Percentiles rank a stretch among this genome's conserved stretches.
These are phyloP conservation scores for Stenichneumon culpator DNA, from an alignment of 2,888 invertebrate species.

Conservation along the genomic window DNA sequence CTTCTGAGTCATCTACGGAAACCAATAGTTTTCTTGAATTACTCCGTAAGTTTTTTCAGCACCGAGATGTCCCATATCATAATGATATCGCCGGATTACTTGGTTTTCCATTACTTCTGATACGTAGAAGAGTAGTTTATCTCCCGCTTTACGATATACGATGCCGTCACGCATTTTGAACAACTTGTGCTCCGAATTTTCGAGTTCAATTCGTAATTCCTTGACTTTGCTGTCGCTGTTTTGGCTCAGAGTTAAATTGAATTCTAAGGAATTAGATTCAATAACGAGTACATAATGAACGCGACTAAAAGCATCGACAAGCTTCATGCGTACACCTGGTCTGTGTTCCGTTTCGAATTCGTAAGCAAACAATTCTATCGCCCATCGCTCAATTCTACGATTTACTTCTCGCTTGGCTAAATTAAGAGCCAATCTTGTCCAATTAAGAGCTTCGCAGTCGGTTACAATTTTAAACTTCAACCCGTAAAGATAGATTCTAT, in stretches of 20 bases:
- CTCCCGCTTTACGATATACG: conserved; percentile 62
- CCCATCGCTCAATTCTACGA: conserved; percentile 76
- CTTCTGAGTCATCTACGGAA: conserved; percentile 52
- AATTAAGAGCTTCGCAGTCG: conserved; percentile 74
- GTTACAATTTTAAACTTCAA: conserved; percentile 75
- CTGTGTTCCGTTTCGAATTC: conserved; percentile 73
- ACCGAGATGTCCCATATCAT: conserved; percentile 68
- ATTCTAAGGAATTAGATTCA: conserved; percentile 63
- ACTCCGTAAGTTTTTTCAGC: conserved; percentile 57
- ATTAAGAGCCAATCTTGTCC: no score
- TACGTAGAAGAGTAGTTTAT: conserved; percentile 64
- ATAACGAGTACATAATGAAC: conserved; percentile 20
- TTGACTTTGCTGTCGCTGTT: conserved; percentile 39
- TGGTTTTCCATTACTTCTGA: conserved; percentile 53
- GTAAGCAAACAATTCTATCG: conserved; percentile 71
- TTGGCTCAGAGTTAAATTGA: conserved; percentile 57
- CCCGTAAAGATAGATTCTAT: conserved; percentile 73
- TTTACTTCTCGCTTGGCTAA: conserved; percentile 75
- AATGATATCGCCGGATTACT: conserved; percentile 61
- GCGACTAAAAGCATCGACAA: conserved; percentile 74
- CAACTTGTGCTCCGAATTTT: conserved; percentile 35
- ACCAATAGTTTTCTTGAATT: conserved; percentile 59
- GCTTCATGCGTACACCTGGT: conserved; percentile 69
- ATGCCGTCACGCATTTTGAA: conserved; percentile 69
- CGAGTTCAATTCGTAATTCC: conserved; percentile 28